Evolutionary conservation across 2,888 invertebrate species (phyloP).

Genomic region (Stenoptilia bipunctidactyla): DNA sequence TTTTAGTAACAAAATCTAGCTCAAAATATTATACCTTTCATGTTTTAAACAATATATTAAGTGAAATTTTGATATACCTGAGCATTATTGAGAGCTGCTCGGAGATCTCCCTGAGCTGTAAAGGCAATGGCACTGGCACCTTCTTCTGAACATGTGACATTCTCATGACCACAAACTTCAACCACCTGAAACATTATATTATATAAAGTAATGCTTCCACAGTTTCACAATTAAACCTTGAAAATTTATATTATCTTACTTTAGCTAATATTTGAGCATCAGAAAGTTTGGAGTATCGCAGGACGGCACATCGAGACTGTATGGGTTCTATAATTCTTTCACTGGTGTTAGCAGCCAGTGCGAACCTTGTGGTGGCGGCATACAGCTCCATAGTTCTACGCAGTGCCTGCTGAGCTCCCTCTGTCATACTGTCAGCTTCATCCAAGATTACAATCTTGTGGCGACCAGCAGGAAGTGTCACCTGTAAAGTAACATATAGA

Average conservation of each 20-base stretch:
- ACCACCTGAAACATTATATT: slow-evolving; percentile 30
- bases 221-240: no score
- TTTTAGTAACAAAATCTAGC: no score
- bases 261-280: slow-evolving; percentile 92
- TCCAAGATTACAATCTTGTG: slow-evolving; percentile 98
- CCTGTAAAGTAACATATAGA: no score
- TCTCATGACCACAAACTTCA: slow-evolving; percentile 52
- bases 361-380: slow-evolving; percentile 96
- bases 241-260: no score
- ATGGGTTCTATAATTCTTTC: slow-evolving; percentile 99
- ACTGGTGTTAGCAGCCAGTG: slow-evolving; percentile 97
- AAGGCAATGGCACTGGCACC: slow-evolving; percentile 97
- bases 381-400: slow-evolving; percentile 99
- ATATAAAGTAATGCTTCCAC: no score
- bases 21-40: no score
- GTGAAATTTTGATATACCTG: slow-evolving; percentile 73
- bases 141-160: slow-evolving; percentile 86
- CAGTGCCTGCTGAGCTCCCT: slow-evolving; percentile 97
- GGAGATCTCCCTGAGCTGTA: slow-evolving; percentile 98
- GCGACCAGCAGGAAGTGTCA: slow-evolving; percentile 87
- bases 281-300: slow-evolving; percentile 90
- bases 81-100: slow-evolving; percentile 96
- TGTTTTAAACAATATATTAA: no score
- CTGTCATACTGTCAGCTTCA: slow-evolving; percentile 99
- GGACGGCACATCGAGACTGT: slow-evolving; percentile 97